Evolutionary conservation across 2,113 vertebrate genomes (phyloP).

Genomic region (Mustela lutreola): DNA sequence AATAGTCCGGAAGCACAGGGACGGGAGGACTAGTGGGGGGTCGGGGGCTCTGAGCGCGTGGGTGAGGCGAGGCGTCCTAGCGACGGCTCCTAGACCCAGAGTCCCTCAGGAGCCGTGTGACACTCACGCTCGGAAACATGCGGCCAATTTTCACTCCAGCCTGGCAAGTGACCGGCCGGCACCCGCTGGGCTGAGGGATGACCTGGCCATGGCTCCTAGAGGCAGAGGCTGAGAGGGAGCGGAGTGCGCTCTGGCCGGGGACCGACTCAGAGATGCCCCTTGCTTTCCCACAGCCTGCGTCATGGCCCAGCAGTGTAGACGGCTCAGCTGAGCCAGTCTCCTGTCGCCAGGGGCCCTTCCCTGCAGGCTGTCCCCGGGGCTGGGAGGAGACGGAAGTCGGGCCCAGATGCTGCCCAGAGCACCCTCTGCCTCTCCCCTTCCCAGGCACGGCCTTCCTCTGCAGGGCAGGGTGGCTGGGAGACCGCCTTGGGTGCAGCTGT

Average conservation of each 20-base stretch:
- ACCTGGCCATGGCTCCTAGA: neutral
- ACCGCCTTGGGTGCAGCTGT: neutral
- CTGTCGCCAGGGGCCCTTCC: neutral
- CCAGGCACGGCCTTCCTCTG: neutral
- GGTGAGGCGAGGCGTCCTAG: neutral
- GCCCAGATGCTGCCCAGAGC: neutral
- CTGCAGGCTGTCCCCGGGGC: neutral
- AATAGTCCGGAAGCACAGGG: neutral
- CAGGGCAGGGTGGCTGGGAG: neutral
- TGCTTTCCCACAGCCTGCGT: neutral
- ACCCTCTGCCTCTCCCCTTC: neutral
- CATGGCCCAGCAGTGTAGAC: neutral
- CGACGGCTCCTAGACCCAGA: neutral
- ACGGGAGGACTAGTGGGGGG: neutral
- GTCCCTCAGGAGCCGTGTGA: neutral
- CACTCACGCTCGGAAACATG: neutral
- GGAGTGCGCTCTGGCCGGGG: neutral
- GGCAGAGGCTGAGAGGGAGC: neutral
- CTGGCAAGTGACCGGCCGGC: neutral
- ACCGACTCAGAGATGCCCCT: neutral
- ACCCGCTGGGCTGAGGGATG: neutral
- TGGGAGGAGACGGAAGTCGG: neutral
- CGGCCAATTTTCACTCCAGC: neutral
- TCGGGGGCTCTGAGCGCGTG: rapidly evolving
- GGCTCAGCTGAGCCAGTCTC: neutral